phyloP scores from a whole-genome alignment of 2,888 invertebrate species.

The Coelopa pilipes region DNA sequence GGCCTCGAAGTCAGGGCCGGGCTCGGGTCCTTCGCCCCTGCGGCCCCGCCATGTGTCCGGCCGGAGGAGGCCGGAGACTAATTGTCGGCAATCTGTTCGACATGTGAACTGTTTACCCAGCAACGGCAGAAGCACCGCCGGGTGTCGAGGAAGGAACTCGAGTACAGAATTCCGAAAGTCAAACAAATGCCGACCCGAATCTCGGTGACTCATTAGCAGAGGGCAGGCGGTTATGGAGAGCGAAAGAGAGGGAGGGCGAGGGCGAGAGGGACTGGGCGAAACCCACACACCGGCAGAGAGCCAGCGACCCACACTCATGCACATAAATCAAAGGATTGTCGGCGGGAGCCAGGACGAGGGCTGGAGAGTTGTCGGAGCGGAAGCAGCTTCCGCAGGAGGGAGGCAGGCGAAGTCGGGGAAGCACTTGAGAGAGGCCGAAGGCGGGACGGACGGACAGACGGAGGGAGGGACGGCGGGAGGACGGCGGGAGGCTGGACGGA shows the following conservation, averaged over 20 bases:
- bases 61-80: slow-evolving; percentile 43
- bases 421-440: slow-evolving; percentile 6
- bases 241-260: background rate
- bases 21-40: too few species aligned
- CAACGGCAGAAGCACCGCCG: background rate
- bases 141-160: background rate
- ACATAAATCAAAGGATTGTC: slow-evolving; percentile 34
- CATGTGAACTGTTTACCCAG: slow-evolving; percentile 46
- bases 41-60: background rate
- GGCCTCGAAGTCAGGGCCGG: too few species aligned
- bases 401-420: slow-evolving; percentile 15
- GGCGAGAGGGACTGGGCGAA: background rate
- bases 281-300: too few species aligned
- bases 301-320: background rate
- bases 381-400: background rate
- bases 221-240: background rate
- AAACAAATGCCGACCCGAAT: slow-evolving; percentile 17
- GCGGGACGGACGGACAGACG: background rate
- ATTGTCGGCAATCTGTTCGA: slow-evolving; percentile 51
- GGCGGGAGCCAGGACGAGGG: background rate
- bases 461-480: background rate
- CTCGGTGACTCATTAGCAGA: slow-evolving; percentile 4
- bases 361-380: background rate
- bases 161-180: background rate
- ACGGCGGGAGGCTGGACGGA: background rate